These are phyloP conservation scores for Caiman crocodilus DNA, from an alignment of 2,797 vertebrate genomes.

Conservation along the genomic window DNA sequence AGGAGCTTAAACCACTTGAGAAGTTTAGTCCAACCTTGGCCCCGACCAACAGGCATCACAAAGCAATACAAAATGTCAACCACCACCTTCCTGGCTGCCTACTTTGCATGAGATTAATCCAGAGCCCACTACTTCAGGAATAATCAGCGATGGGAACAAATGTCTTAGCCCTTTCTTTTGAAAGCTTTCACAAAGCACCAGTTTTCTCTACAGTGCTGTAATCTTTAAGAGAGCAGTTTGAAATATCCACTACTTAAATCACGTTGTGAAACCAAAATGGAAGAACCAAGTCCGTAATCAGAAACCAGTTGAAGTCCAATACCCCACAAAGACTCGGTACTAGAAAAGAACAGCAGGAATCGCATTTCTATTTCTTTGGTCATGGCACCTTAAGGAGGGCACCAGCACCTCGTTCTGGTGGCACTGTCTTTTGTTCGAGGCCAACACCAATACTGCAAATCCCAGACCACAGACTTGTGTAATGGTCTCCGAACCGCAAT, in stretches of 20 bases:
- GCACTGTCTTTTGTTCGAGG: fast-evolving
- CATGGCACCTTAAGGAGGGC: fast-evolving
- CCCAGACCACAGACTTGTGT: background rate
- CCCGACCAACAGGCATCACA: background rate
- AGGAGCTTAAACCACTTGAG: background rate
- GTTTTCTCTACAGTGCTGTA: background rate
- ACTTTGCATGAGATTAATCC: background rate
- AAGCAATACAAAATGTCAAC: fast-evolving
- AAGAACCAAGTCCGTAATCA: fast-evolving
- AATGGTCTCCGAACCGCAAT: background rate
- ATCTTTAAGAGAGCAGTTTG: background rate
- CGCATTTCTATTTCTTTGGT: background rate
- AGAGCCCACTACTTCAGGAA: no score
- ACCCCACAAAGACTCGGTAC: background rate
- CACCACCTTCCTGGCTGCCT: background rate
- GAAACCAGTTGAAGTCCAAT: background rate
- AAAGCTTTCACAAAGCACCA: background rate
- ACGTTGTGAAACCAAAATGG: background rate
- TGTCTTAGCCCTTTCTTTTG: background rate
- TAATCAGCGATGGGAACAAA: background rate
- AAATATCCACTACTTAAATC: background rate
- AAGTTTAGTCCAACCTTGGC: background rate
- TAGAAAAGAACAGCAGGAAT: background rate
- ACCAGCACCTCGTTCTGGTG: fast-evolving
- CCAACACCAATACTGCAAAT: background rate